These are phyloP conservation scores for Gopherus flavomarginatus DNA, from an alignment of 2,113 vertebrate genomes.

Conservation along the genomic window DNA sequence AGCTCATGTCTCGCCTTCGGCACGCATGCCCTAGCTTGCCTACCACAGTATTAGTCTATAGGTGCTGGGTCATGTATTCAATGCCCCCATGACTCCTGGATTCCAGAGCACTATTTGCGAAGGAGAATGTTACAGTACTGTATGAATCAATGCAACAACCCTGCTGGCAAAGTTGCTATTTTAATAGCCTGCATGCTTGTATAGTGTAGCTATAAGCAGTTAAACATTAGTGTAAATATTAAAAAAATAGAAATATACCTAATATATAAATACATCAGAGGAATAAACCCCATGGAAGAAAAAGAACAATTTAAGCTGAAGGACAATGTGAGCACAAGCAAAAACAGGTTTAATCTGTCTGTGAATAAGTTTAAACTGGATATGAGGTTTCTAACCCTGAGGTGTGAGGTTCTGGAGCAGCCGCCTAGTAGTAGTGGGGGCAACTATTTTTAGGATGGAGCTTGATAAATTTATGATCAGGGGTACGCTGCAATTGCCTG, in stretches of 20 bases:
- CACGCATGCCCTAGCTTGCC: no score
- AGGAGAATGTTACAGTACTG: neutral
- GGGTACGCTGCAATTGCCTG: neutral
- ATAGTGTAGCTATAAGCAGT: neutral
- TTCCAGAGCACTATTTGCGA: accelerated
- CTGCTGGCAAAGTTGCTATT: neutral
- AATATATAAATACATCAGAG: neutral
- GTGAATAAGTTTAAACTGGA: neutral
- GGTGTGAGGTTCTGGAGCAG: neutral
- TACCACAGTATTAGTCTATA: neutral
- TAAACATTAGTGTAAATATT: neutral
- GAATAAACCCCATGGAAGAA: neutral
- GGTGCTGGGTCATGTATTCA: accelerated
- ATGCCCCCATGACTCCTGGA: neutral
- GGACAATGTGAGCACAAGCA: neutral
- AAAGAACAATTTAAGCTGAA: neutral
- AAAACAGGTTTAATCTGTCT: neutral
- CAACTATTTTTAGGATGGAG: neutral
- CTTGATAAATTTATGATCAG: neutral
- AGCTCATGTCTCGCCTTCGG: no score
- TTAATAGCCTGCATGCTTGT: neutral
- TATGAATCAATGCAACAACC: neutral
- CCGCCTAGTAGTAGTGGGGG: neutral
- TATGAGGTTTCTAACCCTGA: neutral
- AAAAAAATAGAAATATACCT: neutral